Evolutionary conservation across 2,113 vertebrate genomes (phyloP), one percentile per base, ranked within the genome.

Genomic region (Bambusicola thoracicus): DNA sequence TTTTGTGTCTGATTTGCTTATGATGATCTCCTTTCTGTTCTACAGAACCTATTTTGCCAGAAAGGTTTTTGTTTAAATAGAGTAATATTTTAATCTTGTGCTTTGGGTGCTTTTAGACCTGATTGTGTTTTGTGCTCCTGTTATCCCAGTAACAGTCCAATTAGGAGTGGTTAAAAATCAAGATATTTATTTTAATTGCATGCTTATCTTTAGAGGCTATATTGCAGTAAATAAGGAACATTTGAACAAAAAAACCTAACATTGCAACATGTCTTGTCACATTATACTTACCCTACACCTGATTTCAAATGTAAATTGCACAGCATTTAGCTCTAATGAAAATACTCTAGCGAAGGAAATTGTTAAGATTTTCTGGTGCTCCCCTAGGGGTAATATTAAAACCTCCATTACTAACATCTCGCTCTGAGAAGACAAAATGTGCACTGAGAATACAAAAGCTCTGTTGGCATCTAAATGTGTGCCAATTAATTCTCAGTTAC

Each of bases 221-320:
- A 93, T 89, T 95, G 94, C 97, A 95, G 94, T 97, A 96, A 97
- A 97, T 97, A 98, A 97, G 93, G 96, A 98, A 95, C 80, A 92
- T 85, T 95, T 92, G 91, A 96, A 97, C 78, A 94, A 93, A 97
- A 96, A 87, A 1, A 38, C 56, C 80, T 93, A 96, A 94, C 90
- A 95, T 90, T 91, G 94, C 94, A 97, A 97, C 91, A 88, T 97
- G 97, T 97, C 98, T 98, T 98, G 97, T 98, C 97, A 98, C 95
- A 91, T 98, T 98, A 97, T 97, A 97, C 97, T 98, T 97, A 97
- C 96, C 97, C 96, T 97, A 97, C 95, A 98, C 96, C 97, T 98
- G 97, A 98, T 98, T 98, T 98, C 97, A 96, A 97, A 98, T 98
- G 98, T 98, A 98, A 98, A 98, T 98, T 98, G 98, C 97, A 97